These are phyloP conservation scores for Drosophila setifemur DNA, from an alignment of 1,140 invertebrate species.

Conservation along the genomic window DNA sequence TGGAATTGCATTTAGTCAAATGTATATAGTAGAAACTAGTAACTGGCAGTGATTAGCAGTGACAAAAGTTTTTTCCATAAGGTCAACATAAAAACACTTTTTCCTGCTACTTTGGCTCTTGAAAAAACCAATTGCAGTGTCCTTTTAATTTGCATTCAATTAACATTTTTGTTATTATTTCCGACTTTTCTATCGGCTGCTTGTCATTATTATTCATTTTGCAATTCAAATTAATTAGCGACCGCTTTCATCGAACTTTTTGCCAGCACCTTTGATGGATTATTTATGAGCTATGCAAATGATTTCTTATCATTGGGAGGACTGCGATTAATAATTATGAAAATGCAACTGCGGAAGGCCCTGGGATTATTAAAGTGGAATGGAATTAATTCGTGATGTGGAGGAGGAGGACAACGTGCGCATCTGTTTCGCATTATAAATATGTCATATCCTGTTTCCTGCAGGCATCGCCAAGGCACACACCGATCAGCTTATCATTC, in stretches of 20 bases:
- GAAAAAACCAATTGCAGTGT: slow-evolving; percentile 45
- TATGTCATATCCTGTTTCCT: slow-evolving; percentile 81
- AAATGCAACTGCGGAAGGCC: slow-evolving; percentile 40
- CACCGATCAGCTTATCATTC: slow-evolving; percentile 50
- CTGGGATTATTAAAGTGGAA: slow-evolving; percentile 22
- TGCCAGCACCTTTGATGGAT: slow-evolving; percentile 7
- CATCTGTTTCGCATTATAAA: slow-evolving; percentile 77
- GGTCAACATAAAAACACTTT: neutral
- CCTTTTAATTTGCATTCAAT: slow-evolving; percentile 64
- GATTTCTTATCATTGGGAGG: slow-evolving; percentile 22
- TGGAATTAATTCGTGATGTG: slow-evolving; percentile 44
- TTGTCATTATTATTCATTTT: slow-evolving; percentile 34
- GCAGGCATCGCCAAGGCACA: slow-evolving; percentile 23
- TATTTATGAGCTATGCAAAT: slow-evolving; percentile 40
- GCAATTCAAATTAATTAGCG: slow-evolving; percentile 26
- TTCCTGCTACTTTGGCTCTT: slow-evolving; percentile 1
- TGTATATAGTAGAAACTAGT: no score
- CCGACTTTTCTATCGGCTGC: neutral
- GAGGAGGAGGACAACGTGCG: slow-evolving; percentile 32
- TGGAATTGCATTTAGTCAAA: no score
- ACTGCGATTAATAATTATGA: slow-evolving; percentile 43
- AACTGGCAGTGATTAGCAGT: no score
- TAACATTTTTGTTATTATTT: slow-evolving; percentile 45
- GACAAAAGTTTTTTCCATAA: neutral
- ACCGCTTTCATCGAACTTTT: no score